Evolutionary conservation across 64 coral and sea anemone species (phyloP).

Genomic region (Montipora cactus): DNA sequence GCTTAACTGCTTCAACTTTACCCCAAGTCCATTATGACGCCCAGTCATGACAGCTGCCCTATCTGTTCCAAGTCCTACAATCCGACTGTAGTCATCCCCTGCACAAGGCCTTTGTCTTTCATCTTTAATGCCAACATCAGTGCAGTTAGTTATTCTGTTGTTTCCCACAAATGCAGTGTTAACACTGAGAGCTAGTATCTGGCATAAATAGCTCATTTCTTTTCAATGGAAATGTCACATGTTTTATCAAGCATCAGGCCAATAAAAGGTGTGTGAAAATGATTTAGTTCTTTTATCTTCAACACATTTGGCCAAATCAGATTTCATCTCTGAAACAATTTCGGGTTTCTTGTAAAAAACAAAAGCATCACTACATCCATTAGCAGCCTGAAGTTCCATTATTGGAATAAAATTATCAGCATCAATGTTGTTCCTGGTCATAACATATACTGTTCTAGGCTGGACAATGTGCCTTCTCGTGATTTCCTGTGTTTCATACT

Average conservation of each 20-base stretch:
- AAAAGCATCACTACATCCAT: neutral
- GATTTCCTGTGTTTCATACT: constrained; percentile 17
- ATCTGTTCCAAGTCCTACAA: too few relatives aligned
- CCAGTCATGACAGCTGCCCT: too few relatives aligned
- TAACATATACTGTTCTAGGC: constrained; percentile 28
- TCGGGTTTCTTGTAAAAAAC: too few relatives aligned
- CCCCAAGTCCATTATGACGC: too few relatives aligned
- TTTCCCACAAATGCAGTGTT: constrained; percentile 54
- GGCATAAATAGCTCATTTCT: too few relatives aligned
- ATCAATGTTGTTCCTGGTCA: constrained; percentile 29
- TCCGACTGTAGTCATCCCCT: constrained; percentile 8
- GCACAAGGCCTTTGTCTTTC: constrained; percentile 30
- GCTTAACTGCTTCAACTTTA: neutral
- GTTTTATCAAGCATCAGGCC: too few relatives aligned
- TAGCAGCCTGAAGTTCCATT: constrained; percentile 28
- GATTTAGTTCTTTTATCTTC: too few relatives aligned
- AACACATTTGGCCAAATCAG: neutral
- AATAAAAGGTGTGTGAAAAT: too few relatives aligned
- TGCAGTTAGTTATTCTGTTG: constrained; percentile 43
- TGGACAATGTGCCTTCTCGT: constrained; percentile 25
- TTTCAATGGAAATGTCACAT: too few relatives aligned
- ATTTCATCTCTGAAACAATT: neutral
- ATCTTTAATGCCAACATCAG: constrained; percentile 49
- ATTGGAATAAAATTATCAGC: constrained; percentile 45
- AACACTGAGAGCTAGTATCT: neutral